These are phyloP conservation scores for Ashinkailepas kermadecensis DNA, from an alignment of 2,888 invertebrate species.

Conservation along the genomic window DNA sequence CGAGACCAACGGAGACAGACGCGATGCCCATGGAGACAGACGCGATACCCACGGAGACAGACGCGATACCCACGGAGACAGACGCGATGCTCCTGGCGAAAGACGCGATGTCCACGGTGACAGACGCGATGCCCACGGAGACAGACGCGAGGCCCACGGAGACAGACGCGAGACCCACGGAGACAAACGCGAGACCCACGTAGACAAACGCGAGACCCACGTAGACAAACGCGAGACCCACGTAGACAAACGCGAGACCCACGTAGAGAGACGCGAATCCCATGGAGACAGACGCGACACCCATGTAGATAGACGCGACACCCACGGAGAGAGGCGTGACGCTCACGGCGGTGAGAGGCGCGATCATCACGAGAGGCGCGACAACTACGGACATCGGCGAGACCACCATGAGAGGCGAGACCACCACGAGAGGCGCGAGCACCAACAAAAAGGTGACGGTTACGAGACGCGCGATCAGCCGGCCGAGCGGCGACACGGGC, in stretches of 20 bases:
- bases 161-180: too few relatives aligned
- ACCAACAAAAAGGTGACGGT: not conserved
- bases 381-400: not conserved
- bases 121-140: too few relatives aligned
- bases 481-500: constrained; percentile 38
- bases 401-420: not conserved
- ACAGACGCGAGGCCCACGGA: too few relatives aligned
- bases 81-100: too few relatives aligned
- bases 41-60: not conserved
- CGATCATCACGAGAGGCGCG: not conserved
- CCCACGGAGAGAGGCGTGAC: not conserved
- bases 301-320: not conserved
- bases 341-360: not conserved
- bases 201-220: too few relatives aligned
- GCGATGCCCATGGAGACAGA: not conserved
- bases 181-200: too few relatives aligned
- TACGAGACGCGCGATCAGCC: not conserved
- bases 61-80: too few relatives aligned
- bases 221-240: not conserved
- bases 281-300: not conserved
- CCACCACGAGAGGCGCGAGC: not conserved
- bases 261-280: not conserved
- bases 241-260: not conserved
- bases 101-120: too few relatives aligned
- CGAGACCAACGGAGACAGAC: not conserved